These are phyloP conservation scores for Diuraphis noxia DNA, from an alignment of 1,140 invertebrate species.

Conservation along the genomic window DNA sequence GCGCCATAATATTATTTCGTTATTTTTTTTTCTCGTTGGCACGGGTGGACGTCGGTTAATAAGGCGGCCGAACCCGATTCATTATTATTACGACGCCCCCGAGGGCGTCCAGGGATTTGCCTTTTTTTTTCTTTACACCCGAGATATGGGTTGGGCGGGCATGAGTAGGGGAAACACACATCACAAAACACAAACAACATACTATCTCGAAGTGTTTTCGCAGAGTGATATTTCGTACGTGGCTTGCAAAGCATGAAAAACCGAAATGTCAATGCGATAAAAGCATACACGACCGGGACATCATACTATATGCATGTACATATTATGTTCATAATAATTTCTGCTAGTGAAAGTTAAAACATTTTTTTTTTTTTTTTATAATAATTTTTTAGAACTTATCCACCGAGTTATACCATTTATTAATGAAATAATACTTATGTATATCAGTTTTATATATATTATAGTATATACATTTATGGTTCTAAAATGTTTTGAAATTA, in stretches of 20 bases:
- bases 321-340: not conserved
- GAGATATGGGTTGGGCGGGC: not conserved
- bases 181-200: not conserved
- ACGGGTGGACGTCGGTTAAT: not conserved
- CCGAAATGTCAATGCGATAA: not conserved
- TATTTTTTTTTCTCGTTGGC: not conserved
- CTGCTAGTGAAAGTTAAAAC: not conserved
- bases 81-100: not conserved
- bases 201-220: not conserved
- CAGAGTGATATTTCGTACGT: not conserved
- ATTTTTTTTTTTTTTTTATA: not conserved
- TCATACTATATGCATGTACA: not conserved
- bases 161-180: not conserved
- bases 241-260: not conserved
- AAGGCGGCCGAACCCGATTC: not conserved
- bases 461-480: too few relatives aligned
- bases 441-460: too few relatives aligned
- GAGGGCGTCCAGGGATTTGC: not conserved
- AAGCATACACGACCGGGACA: not conserved
- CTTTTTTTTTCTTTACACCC: not conserved
- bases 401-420: too few relatives aligned
- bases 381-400: not conserved
- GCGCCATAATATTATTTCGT: not conserved
- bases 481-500: too few relatives aligned
- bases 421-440: too few relatives aligned